Base-by-base conservation (phyloP, 2,888 invertebrate genomes). In the Drosophila anomelani region DNA sequence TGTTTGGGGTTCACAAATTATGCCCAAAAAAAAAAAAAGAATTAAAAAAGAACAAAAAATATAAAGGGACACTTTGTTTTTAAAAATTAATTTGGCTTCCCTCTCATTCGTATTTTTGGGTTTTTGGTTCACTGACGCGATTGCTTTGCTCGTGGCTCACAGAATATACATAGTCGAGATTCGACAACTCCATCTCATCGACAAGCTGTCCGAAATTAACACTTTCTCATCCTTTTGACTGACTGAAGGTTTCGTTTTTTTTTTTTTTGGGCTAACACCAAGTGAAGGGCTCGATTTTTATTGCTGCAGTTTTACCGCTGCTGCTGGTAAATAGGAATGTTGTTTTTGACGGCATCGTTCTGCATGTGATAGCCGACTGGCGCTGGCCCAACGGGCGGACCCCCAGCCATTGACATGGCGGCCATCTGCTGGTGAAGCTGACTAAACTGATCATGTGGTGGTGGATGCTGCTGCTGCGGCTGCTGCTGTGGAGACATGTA, bases 311-410 rank as follows among this genome's bases (percentile, higher is more conserved):
- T 90, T 92, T 92, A 92, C 91, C 92, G 92, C 83, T 92, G 92
- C 80, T 92, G 92, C 80, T 92, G 92, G 81, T 92, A 92, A 73
- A 92, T 90, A 79, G 92, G 92, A 92, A 92, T 92, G 91, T 92
- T 92, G 71, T 91, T 89, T 75, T 91, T 91, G 56, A 90, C 85
- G 55, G 90, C 83, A 77, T 92, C 92, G 77, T 89, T 91, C 76
- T 91, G 91, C 64, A 90, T 89, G 68, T 91, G 89, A 79, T 90
- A 89, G 61, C 87, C 91, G 63, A 91, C 90, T 49, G 84, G 81
- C 47, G 91, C 89, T 55, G 84, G 81, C 47, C 77, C 60, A 20
- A 64, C 60, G 7, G 64, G 74, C 38, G 68, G 85, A 23, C 76
- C 78, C 15, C 77, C 67, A 23, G 77, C 71, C 79, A 91, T 79